These are phyloP conservation scores for Seriola aureovittata DNA, from an alignment of 2,113 vertebrate genomes.

Conservation along the genomic window DNA sequence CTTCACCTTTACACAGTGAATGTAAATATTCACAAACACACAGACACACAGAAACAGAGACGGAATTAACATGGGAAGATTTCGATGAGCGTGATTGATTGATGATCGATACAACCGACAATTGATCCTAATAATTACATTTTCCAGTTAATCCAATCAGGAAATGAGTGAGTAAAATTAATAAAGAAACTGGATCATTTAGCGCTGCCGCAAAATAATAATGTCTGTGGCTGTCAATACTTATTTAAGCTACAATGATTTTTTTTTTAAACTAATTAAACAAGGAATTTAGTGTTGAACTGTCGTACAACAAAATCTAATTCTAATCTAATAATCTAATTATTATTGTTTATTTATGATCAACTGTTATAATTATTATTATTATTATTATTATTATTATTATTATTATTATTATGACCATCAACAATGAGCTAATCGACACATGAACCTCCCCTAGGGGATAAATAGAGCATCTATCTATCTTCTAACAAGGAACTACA, in stretches of 20 bases:
- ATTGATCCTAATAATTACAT: slow-evolving; percentile 23
- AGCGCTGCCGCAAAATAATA: slow-evolving; percentile 24
- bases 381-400: too few relatives aligned
- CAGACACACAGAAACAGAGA: slow-evolving; percentile 53
- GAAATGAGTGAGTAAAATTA: slow-evolving; percentile 34
- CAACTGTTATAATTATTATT: too few relatives aligned
- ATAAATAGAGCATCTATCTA: too few relatives aligned
- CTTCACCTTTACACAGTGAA: slow-evolving; percentile 71
- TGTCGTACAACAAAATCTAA: background rate
- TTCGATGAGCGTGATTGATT: slow-evolving; percentile 26
- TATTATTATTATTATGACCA: too few relatives aligned
- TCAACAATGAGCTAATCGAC: too few relatives aligned
- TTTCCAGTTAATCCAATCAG: slow-evolving; percentile 59
- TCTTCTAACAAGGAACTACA: background rate
- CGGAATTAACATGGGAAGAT: slow-evolving; percentile 35
- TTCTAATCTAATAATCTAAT: too few relatives aligned
- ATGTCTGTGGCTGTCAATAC: slow-evolving; percentile 46
- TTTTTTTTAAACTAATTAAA: slow-evolving; percentile 33
- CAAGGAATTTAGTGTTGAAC: slow-evolving; percentile 4
- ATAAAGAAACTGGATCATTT: slow-evolving; percentile 37
- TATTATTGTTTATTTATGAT: too few relatives aligned
- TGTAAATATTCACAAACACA: slow-evolving; percentile 53
- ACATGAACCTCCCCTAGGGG: too few relatives aligned
- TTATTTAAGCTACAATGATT: slow-evolving; percentile 42
- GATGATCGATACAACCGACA: slow-evolving; percentile 11